These are phyloP conservation scores for Athene noctua DNA, from an alignment of 2,113 vertebrate species.

Conservation along the genomic window DNA sequence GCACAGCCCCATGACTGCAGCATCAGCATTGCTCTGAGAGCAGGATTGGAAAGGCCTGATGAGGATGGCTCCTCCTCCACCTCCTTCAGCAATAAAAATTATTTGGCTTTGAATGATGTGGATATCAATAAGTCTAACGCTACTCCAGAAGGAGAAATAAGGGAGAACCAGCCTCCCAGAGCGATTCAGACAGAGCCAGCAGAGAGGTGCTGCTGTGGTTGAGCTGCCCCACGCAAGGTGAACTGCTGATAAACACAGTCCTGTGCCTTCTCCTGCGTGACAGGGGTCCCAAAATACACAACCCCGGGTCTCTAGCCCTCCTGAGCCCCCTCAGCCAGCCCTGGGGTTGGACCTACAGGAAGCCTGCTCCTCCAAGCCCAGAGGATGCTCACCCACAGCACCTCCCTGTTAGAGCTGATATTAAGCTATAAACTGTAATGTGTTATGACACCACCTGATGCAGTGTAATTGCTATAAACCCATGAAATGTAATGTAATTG, in stretches of 20 bases:
- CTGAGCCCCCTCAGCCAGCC: neutral
- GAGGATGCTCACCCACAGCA: neutral
- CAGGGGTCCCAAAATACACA: neutral
- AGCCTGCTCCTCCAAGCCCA: neutral
- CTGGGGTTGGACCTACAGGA: accelerated
- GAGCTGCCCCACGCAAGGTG: accelerated
- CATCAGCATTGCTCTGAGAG: neutral
- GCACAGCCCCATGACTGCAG: neutral
- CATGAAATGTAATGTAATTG: slow-evolving; percentile 53
- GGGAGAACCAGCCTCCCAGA: neutral
- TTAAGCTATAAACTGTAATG: slow-evolving; percentile 57
- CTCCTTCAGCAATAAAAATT: neutral
- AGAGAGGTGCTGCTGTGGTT: neutral
- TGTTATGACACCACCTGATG: slow-evolving; percentile 57
- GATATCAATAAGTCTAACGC: neutral
- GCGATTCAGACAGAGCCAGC: neutral
- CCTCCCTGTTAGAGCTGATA: neutral
- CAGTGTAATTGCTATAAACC: slow-evolving; percentile 47
- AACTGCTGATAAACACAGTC: neutral
- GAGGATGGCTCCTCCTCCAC: neutral
- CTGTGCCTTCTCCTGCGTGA: neutral
- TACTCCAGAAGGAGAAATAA: neutral
- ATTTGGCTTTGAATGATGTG: neutral
- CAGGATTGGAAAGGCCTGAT: neutral
- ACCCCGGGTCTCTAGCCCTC: accelerated